Evolutionary conservation across 2,113 vertebrate species (phyloP), one percentile per base, ranked within the genome.

Genomic region (Zosterops hypoxanthus): DNA sequence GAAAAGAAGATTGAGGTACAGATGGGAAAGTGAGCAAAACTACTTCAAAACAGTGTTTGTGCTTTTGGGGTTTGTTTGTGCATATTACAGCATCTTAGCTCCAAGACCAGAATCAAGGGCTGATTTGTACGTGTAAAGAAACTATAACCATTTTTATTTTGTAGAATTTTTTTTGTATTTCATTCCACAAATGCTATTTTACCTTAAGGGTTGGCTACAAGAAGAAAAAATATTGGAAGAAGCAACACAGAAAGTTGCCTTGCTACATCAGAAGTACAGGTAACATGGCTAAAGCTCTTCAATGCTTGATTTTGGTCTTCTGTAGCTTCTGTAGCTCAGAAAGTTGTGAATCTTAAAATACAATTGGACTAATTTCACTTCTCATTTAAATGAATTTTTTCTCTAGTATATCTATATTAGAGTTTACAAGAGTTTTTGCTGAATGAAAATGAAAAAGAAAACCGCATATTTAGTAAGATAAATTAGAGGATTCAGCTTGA

Each of bases 191-290:
- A 72, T 89, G 17, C 49, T 95, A 7, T 95, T 29, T 92, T 97
- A 75, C 68, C 23, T 91, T 95, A 96, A 99, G 99, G 99, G 98
- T 33, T 99, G 99, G 99, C 98, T 99, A 88, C 99, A 99, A 96
- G 99, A 99, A 98, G 99, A 99, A 90, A 98, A 99, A 72, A 98
- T 99, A 68, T 50, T 99, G 97, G 99, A 99, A 94, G 99, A 99
- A 96, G 99, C 99, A 53, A 99, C 99, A 50, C 99, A 99, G 93
- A 99, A 99, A 97, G 99, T 99, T 98, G 99, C 99, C 82, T 97
- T 99, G 84, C 97, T 99, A 50, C 99, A 99, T 97, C 99, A 99
- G 96, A 99, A 99, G 69, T 99, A 98, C 97, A 98, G 99, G 99
- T 99, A 97, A 88, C 39, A 3, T 29, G 49, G 56, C 19, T 89